Conservation (phyloP, 1,140 invertebrate genomes). For the Hylaeus anthracinus region DNA sequence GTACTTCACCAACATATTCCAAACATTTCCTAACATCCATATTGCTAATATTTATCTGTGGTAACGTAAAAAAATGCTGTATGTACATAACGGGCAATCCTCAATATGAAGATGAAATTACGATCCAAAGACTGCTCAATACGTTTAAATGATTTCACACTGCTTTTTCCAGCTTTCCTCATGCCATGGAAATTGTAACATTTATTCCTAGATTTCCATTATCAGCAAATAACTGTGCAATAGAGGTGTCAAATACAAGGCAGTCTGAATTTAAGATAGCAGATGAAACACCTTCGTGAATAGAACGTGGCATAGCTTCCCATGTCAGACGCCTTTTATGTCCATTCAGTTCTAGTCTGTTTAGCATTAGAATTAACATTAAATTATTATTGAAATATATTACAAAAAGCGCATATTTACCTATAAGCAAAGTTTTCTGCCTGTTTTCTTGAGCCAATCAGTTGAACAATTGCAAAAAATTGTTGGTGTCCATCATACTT, state of each 20-base stretch:
- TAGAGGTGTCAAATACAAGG: conserved; percentile 98
- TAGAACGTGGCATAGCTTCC: conserved; percentile 99
- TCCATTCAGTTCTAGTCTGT: conserved; percentile 96
- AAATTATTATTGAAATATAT: conserved; percentile 1
- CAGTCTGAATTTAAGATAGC: conserved; percentile 99
- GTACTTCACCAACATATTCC: conserved; percentile 43
- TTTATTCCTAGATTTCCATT: conserved; percentile 99
- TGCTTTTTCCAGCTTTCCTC: conserved; percentile 71
- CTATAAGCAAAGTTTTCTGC: conserved; percentile 99
- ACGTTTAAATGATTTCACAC: conserved; percentile 55
- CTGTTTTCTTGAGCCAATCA: conserved; percentile 99
- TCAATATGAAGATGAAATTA: conserved; percentile 20
- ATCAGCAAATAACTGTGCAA: conserved; percentile 99
- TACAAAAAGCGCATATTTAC: conserved; percentile 74
- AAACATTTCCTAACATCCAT: conserved; percentile 59
- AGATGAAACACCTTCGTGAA: conserved; percentile 98
- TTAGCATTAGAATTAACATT: conserved; percentile 36
- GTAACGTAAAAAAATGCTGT: conserved; percentile 60
- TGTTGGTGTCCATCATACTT: conserved; percentile 98
- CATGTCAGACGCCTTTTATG: conserved; percentile 96
- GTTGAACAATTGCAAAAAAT: conserved; percentile 99
- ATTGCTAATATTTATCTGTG: conserved; percentile 64
- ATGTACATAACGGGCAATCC: conserved; percentile 48
- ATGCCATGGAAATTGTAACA: conserved; percentile 97
- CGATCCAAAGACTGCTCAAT: conserved; percentile 45